Base-by-base conservation (phyloP, 2,113 vertebrate species). In the Stigmatopora argus region DNA sequence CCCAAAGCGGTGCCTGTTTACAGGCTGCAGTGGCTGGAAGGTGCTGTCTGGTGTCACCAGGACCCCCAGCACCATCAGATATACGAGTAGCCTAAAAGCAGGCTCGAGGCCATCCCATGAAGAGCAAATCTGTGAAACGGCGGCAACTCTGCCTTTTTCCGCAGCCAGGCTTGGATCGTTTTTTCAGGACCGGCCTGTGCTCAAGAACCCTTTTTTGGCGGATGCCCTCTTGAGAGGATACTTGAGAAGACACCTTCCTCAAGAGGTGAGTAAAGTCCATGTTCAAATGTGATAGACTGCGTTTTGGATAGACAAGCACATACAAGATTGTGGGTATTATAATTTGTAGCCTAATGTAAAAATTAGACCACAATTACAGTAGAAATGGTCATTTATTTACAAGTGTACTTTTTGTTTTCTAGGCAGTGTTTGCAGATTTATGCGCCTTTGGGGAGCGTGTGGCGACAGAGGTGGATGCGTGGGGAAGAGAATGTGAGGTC, bases 401-500 rank as follows among this genome's bases (percentile, higher is more conserved):
- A n/a, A 7, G 9, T 6, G 11, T 4, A 26, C 13, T 57, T 66
- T 45, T 17, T 7, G 12, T 49, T 82, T 65, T 61, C 82, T 78
- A 84, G 91, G 14, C 80, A 80, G 79, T 75, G 74, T 62, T 77
- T 78, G 68, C 59, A 51, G 89, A 94, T 41, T 83, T 94, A 70
- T 67, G 78, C 74, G 78, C 75, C 2, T 94, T 95, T 80, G 91
- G 93, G 34, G 84, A 89, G 57, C 77, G 72, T 0, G n/a, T 95
- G 53, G 75, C 79, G 2, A 78, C 62, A 3, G 62, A 93, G 78
- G 79, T 92, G 47, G 80, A 89, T 4, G 48, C 46, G 0, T 83
- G 92, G 72, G 92, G 90, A 1, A 72, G 90, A 48, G 90, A 94
- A 38, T 94, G 91, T 47, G 91, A 94, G 78, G 66, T 88, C 48